Evolutionary conservation across 1,140 invertebrate genomes (phyloP).

Genomic region (Drosophila simulans): DNA sequence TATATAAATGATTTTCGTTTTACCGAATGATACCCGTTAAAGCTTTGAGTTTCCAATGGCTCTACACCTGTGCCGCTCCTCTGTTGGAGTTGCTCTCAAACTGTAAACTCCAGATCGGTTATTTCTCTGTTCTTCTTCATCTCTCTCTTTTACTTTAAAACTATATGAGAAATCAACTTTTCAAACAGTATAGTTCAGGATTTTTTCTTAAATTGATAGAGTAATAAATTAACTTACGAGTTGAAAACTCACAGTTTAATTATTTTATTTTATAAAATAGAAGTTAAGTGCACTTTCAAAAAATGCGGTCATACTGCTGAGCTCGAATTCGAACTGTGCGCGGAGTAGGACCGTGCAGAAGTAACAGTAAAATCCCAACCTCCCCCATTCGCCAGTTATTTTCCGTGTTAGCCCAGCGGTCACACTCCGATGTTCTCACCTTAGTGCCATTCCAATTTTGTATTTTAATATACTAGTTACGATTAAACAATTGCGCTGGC

Average conservation of each 20-base stretch:
- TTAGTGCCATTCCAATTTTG: too few species aligned
- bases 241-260: neutral
- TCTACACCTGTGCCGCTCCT: conserved; percentile 17
- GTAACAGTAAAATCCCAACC: neutral
- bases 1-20: too few species aligned
- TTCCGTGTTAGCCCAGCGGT: neutral
- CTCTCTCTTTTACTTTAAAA: too few species aligned
- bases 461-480: neutral
- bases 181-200: too few species aligned
- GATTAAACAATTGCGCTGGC: conserved; percentile 33
- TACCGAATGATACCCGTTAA: too few species aligned
- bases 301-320: neutral
- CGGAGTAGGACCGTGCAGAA: neutral
- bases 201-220: too few species aligned
- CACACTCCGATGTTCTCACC: conserved; percentile 1
- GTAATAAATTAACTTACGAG: too few species aligned
- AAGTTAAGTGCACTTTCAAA: neutral
- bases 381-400: neutral
- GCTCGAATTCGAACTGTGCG: neutral
- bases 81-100: conserved; percentile 21
- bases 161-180: too few species aligned
- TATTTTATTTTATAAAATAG: neutral
- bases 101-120: conserved; percentile 1
- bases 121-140: neutral
- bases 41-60: conserved; percentile 17